A percentile compares a stretch with the other conserved stretches of the same genome.
phyloP scores from a whole-genome alignment of 1,140 invertebrate genomes.

The Caenorhabditis brenneri region DNA sequence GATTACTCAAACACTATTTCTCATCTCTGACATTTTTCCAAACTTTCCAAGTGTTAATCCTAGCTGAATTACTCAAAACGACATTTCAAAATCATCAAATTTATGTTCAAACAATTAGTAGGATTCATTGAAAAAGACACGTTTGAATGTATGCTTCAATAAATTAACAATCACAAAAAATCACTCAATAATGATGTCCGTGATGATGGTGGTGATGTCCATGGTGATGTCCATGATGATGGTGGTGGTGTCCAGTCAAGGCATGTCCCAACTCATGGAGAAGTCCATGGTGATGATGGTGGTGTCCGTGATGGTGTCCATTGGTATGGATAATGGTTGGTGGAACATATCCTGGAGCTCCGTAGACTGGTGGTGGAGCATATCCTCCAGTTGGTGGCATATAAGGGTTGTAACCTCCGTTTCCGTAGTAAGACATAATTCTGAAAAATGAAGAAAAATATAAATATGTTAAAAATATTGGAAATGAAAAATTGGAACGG shows the following conservation, averaged over 20 bases:
- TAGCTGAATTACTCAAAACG: too few relatives aligned
- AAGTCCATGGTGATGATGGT: background rate
- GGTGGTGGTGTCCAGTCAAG: conserved; percentile 22
- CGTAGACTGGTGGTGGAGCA: background rate
- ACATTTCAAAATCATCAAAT: background rate
- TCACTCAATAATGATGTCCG: background rate
- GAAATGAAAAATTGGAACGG: too few relatives aligned
- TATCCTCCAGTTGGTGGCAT: background rate
- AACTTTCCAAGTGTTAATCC: too few relatives aligned
- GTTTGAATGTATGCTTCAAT: background rate
- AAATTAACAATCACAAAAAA: background rate
- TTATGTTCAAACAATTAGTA: background rate
- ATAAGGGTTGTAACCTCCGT: conserved; percentile 14
- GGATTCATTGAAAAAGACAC: background rate
- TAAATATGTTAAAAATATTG: background rate
- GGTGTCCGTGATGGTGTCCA: conserved; percentile 9
- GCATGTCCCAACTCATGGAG: conserved; percentile 3
- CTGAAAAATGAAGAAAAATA: background rate
- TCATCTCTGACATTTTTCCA: too few relatives aligned
- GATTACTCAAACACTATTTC: too few relatives aligned
- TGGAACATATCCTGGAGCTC: background rate
- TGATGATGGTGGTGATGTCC: conserved; percentile 32
- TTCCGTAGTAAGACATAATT: conserved; percentile 16
- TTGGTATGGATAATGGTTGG: conserved; percentile 4
- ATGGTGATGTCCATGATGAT: background rate